Percentiles rank a stretch among this genome's conserved stretches.
These are phyloP conservation scores for Danaus melanippus DNA, from an alignment of 1,140 invertebrate genomes.

Conservation along the genomic window DNA sequence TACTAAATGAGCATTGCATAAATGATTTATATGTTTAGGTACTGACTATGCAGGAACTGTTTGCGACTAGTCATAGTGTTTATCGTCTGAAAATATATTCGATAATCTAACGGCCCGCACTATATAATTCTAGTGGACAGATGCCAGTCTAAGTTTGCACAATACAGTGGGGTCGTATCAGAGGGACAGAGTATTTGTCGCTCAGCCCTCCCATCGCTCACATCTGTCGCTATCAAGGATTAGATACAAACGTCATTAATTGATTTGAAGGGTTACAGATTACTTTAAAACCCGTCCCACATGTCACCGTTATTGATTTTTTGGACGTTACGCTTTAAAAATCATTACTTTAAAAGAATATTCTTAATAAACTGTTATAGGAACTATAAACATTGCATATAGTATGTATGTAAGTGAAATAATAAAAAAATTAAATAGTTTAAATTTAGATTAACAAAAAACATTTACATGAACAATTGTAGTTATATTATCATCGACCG, in stretches of 20 bases:
- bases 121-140: conserved; percentile 55
- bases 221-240: conserved; percentile 66
- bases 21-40: too few relatives aligned
- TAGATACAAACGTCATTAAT: conserved; percentile 64
- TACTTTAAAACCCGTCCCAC: conserved; percentile 36
- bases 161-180: conserved; percentile 52
- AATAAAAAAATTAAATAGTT: too few relatives aligned
- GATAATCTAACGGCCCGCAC: conserved; percentile 17
- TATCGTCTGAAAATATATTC: conserved; percentile 11
- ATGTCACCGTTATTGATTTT: conserved; percentile 21
- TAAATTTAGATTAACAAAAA: too few relatives aligned
- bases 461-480: too few relatives aligned
- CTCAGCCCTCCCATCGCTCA: conserved; percentile 54
- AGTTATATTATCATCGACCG: too few relatives aligned
- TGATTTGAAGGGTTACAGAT: conserved; percentile 61
- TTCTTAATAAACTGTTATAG: too few relatives aligned
- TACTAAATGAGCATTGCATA: too few relatives aligned
- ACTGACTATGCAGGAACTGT: too few relatives aligned
- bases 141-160: conserved; percentile 62
- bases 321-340: neutral
- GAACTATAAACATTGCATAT: too few relatives aligned
- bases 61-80: too few relatives aligned
- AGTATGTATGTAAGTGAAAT: too few relatives aligned
- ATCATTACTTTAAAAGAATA: conserved; percentile 4
- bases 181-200: conserved; percentile 56